These are phyloP conservation scores for Perithous albicinctus DNA, from an alignment of 2,888 invertebrate genomes.

Conservation along the genomic window DNA sequence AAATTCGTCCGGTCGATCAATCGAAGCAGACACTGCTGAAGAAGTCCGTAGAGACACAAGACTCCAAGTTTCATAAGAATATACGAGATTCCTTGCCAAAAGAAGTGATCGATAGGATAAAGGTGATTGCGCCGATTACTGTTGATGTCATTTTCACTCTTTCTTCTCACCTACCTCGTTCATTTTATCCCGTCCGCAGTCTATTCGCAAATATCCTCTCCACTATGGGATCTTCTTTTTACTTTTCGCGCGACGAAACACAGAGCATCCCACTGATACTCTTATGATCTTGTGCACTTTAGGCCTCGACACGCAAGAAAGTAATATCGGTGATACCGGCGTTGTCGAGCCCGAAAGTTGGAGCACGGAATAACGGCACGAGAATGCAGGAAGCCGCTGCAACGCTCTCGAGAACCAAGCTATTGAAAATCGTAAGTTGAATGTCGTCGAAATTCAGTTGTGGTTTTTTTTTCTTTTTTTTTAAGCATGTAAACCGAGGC, in stretches of 20 bases:
- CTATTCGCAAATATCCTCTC: neutral
- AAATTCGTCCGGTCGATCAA: slow-evolving; percentile 42
- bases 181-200: neutral
- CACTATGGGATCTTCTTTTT: neutral
- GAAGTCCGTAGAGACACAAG: slow-evolving; percentile 71
- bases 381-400: slow-evolving; percentile 82
- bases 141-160: slow-evolving; percentile 9
- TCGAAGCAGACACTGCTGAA: slow-evolving; percentile 63
- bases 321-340: slow-evolving; percentile 86
- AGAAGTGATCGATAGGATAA: slow-evolving; percentile 86
- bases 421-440: slow-evolving; percentile 80
- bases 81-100: slow-evolving; percentile 85
- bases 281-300: slow-evolving; percentile 53
- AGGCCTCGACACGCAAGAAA: slow-evolving; percentile 85
- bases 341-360: slow-evolving; percentile 80
- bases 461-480: neutral
- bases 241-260: neutral
- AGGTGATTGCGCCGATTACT: slow-evolving; percentile 77
- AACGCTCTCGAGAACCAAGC: slow-evolving; percentile 81
- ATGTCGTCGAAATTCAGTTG: neutral
- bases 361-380: slow-evolving; percentile 77
- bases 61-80: slow-evolving; percentile 81
- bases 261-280: slow-evolving; percentile 16
- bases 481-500: slow-evolving; percentile 48
- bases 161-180: neutral